These are phyloP conservation scores for Sorex araneus DNA, from an alignment of 2,113 vertebrate species.

Conservation along the genomic window DNA sequence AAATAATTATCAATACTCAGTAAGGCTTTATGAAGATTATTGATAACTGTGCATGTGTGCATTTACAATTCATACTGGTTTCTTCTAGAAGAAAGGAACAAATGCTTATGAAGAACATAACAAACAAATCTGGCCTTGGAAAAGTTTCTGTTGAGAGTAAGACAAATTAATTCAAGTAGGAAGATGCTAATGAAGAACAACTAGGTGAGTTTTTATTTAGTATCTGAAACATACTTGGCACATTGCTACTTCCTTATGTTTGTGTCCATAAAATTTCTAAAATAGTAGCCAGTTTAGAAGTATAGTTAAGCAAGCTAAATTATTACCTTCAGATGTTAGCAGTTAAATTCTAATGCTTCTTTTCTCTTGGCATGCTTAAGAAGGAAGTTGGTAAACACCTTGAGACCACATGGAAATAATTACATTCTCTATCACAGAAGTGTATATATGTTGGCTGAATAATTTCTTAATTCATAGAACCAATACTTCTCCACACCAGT, in stretches of 20 bases:
- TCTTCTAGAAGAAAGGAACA: neutral
- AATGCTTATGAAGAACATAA: too few species aligned
- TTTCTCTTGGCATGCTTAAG: neutral
- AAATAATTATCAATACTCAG: neutral
- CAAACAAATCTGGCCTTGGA: neutral
- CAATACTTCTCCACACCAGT: neutral
- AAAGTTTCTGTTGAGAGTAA: neutral
- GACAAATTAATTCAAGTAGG: neutral
- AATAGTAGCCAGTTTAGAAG: conserved; percentile 7
- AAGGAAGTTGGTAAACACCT: neutral
- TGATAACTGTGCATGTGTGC: neutral
- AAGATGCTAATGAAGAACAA: neutral
- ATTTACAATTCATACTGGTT: neutral
- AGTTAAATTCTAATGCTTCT: conserved; percentile 50
- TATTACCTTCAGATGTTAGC: conserved; percentile 50
- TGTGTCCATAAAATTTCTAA: neutral
- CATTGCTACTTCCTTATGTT: neutral
- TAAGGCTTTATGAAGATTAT: neutral
- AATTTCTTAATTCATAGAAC: conserved; percentile 65
- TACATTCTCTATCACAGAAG: conserved; percentile 55
- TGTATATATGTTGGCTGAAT: conserved; percentile 45
- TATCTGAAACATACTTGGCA: neutral
- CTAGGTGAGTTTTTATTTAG: neutral
- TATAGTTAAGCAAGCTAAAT: conserved; percentile 62
- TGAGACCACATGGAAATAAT: conserved; percentile 58